Base-by-base conservation (phyloP, 2,797 vertebrate species). In the Euthynnus affinis region DNA sequence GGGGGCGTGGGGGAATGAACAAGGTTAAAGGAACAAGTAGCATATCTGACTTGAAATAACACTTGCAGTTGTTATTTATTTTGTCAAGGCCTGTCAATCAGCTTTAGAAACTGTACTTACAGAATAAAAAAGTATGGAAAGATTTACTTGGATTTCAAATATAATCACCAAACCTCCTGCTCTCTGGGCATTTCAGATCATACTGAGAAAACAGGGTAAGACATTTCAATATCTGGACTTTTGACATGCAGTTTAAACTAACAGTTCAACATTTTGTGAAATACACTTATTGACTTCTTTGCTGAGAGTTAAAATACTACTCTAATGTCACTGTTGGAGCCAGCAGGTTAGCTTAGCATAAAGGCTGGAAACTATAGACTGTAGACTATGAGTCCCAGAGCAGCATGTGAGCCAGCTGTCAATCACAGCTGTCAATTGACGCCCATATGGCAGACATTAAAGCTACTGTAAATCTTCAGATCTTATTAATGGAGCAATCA, bases 11-110 rank as follows among this genome's bases (percentile, higher is more conserved):
- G 18, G 58, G 69, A 71, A 81, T 2, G 75, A 82, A 83, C 89
- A 90, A 92, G 90, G 89, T 90, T 91, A 91, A 91, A 94, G 83
- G 88, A 91, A 87, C 90, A 88, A 91, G 87, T 81, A 87, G 84
- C 87, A 91, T 91, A 87, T 87, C 89, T 90, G 88, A 87, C 88
- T 91, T 87, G 86, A 92, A 92, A 90, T 91, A 92, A 89, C 89
- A 88, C 80, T 71, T 62, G 82, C 88, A 89, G 88, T 91, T 90
- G 88, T 74, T 76, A 44, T 90, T 89, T 88, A 86, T 89, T 89
- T 84, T 81, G 68, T 76, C 53, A 81, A 82, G 56, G 74, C 18
- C 81, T 75, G 82, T 78, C 89, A 83, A 69, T 90, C 83, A 74
- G n/a, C 44, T 74, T 70, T 29, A 69, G 44, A 71, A 74, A 83